These are phyloP conservation scores for Mixornis gularis DNA, from an alignment of 2,113 vertebrate genomes.

Conservation along the genomic window DNA sequence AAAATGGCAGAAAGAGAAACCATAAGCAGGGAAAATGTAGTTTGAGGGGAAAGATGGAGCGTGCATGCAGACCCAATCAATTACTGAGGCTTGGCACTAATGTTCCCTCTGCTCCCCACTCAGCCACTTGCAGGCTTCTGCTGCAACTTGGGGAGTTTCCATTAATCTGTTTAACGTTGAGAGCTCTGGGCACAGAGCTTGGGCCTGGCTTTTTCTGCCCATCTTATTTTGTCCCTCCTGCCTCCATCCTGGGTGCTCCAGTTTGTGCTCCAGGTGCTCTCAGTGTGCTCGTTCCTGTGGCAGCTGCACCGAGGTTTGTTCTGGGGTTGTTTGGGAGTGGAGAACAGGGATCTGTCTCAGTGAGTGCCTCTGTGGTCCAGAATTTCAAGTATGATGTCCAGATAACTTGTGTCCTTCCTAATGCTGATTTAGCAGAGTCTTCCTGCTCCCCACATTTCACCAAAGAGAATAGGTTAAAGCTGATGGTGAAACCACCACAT, in stretches of 20 bases:
- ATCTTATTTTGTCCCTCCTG: accelerated
- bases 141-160: not conserved
- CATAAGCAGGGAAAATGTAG: not conserved
- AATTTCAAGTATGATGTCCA: accelerated
- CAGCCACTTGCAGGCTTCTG: not conserved
- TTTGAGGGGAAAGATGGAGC: not conserved
- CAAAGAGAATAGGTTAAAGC: not conserved
- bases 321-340: not conserved
- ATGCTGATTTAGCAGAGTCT: not conserved
- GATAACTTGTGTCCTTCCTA: accelerated
- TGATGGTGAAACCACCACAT: not conserved
- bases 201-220: not conserved
- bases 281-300: accelerated
- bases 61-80: not conserved
- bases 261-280: not conserved
- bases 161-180: not conserved
- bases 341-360: accelerated
- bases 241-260: not conserved
- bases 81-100: slow-evolving; percentile 24
- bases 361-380: not conserved
- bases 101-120: not conserved
- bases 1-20: slow-evolving; percentile 29
- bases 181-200: not conserved
- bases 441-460: not conserved
- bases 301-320: not conserved